A percentile compares a stretch with the other conserved stretches of the same genome.
Evolutionary conservation across 92 coral and sea anemone genomes (phyloP).

Genomic region (Actinernus sp.): DNA sequence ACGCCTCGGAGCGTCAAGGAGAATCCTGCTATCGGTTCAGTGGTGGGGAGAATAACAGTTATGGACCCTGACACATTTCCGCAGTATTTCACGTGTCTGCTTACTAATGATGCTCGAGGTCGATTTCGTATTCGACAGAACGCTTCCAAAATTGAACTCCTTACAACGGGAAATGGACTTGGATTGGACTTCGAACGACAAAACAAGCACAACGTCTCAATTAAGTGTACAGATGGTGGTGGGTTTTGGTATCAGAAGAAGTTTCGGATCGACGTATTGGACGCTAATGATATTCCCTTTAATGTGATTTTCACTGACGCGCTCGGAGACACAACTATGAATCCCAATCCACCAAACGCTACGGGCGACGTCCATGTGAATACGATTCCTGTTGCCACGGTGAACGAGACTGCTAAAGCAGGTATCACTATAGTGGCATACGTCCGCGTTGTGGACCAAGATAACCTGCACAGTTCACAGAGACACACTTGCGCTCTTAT

Average conservation of each 20-base stretch:
- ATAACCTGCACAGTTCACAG: slow-evolving; percentile 52
- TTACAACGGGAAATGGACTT: slow-evolving; percentile 63
- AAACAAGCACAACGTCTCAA: slow-evolving; percentile 27
- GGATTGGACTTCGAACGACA: slow-evolving; percentile 62
- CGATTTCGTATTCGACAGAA: slow-evolving; percentile 55
- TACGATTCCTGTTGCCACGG: slow-evolving; percentile 60
- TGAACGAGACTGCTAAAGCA: slow-evolving; percentile 66
- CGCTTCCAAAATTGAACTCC: slow-evolving; percentile 20
- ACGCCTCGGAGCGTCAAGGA: slow-evolving; percentile 44
- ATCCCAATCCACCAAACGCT: slow-evolving; percentile 59
- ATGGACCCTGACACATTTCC: slow-evolving; percentile 56
- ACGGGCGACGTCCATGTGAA: slow-evolving; percentile 25
- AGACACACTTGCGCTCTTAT: slow-evolving; percentile 64
- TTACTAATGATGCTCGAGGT: slow-evolving; percentile 62
- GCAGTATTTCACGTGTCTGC: slow-evolving; percentile 52
- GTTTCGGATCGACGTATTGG: slow-evolving; percentile 40
- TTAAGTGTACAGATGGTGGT: slow-evolving; percentile 65
- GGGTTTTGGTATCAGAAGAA: slow-evolving; percentile 46
- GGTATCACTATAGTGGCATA: slow-evolving; percentile 73
- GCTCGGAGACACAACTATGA: slow-evolving; percentile 62
- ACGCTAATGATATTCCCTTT: slow-evolving; percentile 66
- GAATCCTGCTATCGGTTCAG: slow-evolving; percentile 53
- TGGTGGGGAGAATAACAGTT: slow-evolving; percentile 58
- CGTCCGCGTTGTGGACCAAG: slow-evolving; percentile 65
- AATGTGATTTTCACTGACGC: slow-evolving; percentile 64